Percentiles rank a stretch among this genome's conserved stretches.
These are phyloP conservation scores for Caligus rogercresseyi DNA, from an alignment of 1,140 invertebrate genomes.

Conservation along the genomic window DNA sequence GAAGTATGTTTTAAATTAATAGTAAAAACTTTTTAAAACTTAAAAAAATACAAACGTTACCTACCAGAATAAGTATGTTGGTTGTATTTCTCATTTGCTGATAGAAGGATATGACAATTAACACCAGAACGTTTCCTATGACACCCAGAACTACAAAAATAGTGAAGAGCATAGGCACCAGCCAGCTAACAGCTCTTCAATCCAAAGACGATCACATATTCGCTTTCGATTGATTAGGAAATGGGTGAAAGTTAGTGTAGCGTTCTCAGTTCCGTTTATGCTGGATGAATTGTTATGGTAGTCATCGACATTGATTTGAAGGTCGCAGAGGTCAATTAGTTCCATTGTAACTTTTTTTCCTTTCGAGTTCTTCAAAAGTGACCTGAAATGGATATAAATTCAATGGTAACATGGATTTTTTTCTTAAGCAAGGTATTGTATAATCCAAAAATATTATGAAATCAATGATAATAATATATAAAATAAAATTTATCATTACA, in stretches of 20 bases:
- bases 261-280: background rate
- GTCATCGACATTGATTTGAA: background rate
- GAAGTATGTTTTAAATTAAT: no score
- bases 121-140: constrained; percentile 68
- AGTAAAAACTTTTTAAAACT: no score
- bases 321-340: background rate
- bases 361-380: no score
- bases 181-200: constrained; percentile 17
- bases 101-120: constrained; percentile 63
- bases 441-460: no score
- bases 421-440: no score
- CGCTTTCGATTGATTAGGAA: background rate
- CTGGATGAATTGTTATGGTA: background rate
- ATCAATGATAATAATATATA: no score
- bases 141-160: constrained; percentile 69
- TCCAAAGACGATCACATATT: background rate
- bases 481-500: no score
- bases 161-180: constrained; percentile 70
- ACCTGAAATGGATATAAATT: no score
- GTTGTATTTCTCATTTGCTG: constrained; percentile 81
- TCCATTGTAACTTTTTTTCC: no score
- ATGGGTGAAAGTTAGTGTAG: background rate
- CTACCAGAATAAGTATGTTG: constrained; percentile 54
- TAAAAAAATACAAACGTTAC: constrained; percentile 20
- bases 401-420: no score